Percentiles rank a stretch among this genome's conserved stretches.
These are phyloP conservation scores for Aegotheles bennettii DNA, from an alignment of 2,113 vertebrate species.

Conservation along the genomic window DNA sequence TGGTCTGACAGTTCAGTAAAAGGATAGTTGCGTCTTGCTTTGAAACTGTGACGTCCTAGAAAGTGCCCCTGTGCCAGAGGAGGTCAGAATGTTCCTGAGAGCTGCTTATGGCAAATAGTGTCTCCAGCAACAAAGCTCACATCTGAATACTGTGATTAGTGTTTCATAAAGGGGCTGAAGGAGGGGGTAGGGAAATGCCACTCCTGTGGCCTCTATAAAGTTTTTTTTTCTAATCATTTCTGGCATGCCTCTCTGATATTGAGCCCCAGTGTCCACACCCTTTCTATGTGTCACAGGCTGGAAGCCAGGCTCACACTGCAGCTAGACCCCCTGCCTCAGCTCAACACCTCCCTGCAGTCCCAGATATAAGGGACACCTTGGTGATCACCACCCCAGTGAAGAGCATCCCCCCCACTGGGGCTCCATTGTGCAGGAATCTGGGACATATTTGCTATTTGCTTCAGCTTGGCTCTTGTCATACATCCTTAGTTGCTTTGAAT, in stretches of 20 bases:
- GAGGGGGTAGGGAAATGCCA: background rate
- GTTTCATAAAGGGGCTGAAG: background rate
- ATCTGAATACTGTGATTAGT: background rate
- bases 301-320: background rate
- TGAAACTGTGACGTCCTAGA: background rate
- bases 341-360: background rate
- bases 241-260: background rate
- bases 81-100: background rate
- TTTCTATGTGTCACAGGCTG: fast-evolving
- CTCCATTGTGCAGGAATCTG: background rate
- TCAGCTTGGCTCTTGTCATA: background rate
- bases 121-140: background rate
- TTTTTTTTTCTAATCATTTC: background rate
- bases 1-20: background rate
- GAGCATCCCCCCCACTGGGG: fast-evolving
- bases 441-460: background rate
- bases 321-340: background rate
- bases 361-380: background rate
- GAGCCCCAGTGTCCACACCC: fast-evolving
- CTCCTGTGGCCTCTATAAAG: background rate
- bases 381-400: background rate
- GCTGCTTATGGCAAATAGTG: background rate
- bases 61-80: background rate
- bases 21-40: background rate
- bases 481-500: fast-evolving